phyloP scores from a whole-genome alignment of 2,113 vertebrate genomes.

The Porphyrio hochstetteri region DNA sequence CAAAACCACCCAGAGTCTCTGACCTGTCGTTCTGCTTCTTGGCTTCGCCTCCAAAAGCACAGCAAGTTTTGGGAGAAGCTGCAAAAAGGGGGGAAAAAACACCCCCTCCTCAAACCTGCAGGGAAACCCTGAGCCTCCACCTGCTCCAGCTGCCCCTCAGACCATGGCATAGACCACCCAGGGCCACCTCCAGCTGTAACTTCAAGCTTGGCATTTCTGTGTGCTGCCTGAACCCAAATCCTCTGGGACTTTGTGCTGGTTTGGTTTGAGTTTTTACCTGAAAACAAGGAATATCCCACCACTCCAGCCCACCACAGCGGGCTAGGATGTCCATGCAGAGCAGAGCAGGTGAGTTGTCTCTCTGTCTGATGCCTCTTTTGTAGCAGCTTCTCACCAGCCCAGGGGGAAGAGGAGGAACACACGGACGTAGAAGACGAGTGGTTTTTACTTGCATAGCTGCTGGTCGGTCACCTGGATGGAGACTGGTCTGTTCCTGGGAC shows the following conservation, averaged over 20 bases:
- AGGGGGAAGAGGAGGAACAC: neutral
- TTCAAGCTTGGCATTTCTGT: neutral
- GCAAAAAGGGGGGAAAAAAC: neutral
- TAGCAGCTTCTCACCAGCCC: neutral
- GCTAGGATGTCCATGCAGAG: neutral
- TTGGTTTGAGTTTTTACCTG: neutral
- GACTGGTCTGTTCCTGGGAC: neutral
- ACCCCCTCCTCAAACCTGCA: no score
- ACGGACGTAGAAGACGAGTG: neutral
- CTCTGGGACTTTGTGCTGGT: neutral
- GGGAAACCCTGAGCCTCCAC: neutral
- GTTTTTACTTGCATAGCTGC: conserved; percentile 48
- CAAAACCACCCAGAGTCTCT: neutral
- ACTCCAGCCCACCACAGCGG: neutral
- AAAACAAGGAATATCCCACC: neutral
- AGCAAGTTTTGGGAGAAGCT: neutral
- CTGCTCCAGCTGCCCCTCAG: neutral
- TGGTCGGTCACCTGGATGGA: neutral
- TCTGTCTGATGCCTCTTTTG: rapidly evolving
- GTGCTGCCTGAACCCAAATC: neutral
- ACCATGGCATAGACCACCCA: no score
- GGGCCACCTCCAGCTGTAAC: neutral
- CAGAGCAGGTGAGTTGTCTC: neutral
- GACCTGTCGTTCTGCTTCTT: neutral
- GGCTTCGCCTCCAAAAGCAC: neutral